These are phyloP conservation scores for Thunnus maccoyii DNA, from an alignment of 2,113 vertebrate species.

Conservation along the genomic window DNA sequence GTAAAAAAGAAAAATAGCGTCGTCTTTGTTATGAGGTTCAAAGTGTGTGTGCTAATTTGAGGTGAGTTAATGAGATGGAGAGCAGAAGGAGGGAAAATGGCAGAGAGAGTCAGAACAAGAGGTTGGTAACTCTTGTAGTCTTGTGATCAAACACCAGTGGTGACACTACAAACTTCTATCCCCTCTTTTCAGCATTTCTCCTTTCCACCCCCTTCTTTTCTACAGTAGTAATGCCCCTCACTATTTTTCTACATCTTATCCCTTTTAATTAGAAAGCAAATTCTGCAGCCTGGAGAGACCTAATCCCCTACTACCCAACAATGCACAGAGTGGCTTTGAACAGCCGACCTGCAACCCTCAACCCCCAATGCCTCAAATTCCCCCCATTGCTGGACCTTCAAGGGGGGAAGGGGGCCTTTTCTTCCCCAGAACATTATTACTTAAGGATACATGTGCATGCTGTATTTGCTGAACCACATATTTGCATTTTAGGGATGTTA, in stretches of 20 bases:
- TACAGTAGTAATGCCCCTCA: constrained; percentile 86
- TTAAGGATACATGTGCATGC: constrained; percentile 64
- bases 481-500: constrained; percentile 79
- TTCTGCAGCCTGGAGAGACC: constrained; percentile 99
- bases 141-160: constrained; percentile 93
- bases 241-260: constrained; percentile 93
- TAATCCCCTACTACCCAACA: constrained; percentile 99
- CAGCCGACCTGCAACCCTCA: constrained; percentile 88
- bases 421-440: constrained; percentile 69
- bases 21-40: constrained; percentile 48
- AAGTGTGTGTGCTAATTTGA: constrained; percentile 24
- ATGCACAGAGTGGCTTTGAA: constrained; percentile 99
- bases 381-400: constrained; percentile 72
- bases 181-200: constrained; percentile 88
- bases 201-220: constrained; percentile 77
- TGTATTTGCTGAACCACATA: constrained; percentile 67
- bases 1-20: constrained; percentile 6
- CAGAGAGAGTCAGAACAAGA: constrained; percentile 63
- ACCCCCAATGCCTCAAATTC: constrained; percentile 77
- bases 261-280: constrained; percentile 99
- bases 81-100: constrained; percentile 15
- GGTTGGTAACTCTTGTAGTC: constrained; percentile 84
- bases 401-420: constrained; percentile 50
- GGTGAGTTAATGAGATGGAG: constrained; percentile 53
- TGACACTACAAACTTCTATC: constrained; percentile 96